Evolutionary conservation across 2,888 invertebrate species (phyloP), one percentile per base, ranked within the genome.

Genomic region (Biston stratarius): DNA sequence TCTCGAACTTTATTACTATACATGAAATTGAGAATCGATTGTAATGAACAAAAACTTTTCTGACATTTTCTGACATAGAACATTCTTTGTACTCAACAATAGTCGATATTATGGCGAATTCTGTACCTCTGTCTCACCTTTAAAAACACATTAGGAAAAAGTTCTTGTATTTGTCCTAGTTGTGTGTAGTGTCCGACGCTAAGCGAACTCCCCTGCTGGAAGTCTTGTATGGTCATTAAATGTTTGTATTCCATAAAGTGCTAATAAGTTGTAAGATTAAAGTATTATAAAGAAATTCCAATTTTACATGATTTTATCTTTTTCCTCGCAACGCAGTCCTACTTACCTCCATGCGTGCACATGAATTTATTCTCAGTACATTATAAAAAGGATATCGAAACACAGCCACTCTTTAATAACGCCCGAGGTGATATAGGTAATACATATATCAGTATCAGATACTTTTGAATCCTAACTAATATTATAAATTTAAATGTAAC

Each of bases 191-290:
- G 15, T 40, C 38, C 11, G 40, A n/a, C 55, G 12, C 42, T 33
- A 42, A 12, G 33, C 6, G 40, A 55, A 44, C 42, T 55, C 24
- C 42, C 11, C n/a, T 44, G 33, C 33, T 33, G n/a, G 9, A 55
- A 55, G 24, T 55, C 57, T 47, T 57, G 44, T 62, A 62, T 65
- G 55, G 56, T 61, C 73, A 71, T 75, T 74, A 75, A 76, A 82
- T 24, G 24, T 24, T 81, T 89, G 85, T 89, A 87, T 85, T 87
- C 87, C 82, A 81, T 86, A 84, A 87, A 86, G 87, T 89, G 87
- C 86, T 90, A 87, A 87, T 87, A 86, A 78, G 74, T 84, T 80
- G 75, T 88, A 89, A 88, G 86, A 84, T 86, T 86, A 87, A 88
- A 90, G 87, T 90, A 89, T 89, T 91, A 88, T 87, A 87, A 81